phyloP scores from a whole-genome alignment of 2,888 invertebrate species.

The Carpatolechia fugitivella region DNA sequence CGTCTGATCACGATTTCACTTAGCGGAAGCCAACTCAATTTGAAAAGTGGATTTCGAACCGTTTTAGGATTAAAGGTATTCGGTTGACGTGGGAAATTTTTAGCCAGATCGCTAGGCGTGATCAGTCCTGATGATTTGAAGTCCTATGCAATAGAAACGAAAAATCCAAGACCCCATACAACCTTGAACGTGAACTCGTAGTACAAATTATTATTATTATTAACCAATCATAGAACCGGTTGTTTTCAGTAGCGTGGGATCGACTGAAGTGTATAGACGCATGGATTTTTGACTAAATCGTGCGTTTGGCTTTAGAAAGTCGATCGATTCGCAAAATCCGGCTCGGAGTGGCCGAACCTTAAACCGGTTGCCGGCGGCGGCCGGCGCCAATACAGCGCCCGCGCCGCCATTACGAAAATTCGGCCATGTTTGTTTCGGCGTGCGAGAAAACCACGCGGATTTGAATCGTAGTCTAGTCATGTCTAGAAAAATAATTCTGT shows the following conservation, averaged over 20 bases:
- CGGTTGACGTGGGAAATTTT: constrained; percentile 1
- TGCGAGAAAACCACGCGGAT: constrained; percentile 46
- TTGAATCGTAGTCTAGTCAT: not conserved
- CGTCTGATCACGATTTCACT: constrained; percentile 6
- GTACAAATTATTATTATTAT: constrained; percentile 37
- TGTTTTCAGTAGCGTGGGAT: constrained; percentile 65
- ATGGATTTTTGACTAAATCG: constrained; percentile 47
- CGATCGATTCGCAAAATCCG: constrained; percentile 46
- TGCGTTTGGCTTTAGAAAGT: constrained; percentile 35
- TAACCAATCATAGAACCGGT: constrained; percentile 48
- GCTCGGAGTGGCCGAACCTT: constrained; percentile 31
- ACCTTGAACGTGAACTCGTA: constrained; percentile 51
- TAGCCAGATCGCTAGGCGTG: not conserved
- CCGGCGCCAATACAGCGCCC: constrained; percentile 39
- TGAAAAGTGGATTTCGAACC: not conserved
- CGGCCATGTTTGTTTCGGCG: constrained; percentile 66
- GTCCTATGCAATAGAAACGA: not conserved
- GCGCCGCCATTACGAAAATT: constrained; percentile 64
- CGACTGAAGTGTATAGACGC: constrained; percentile 64
- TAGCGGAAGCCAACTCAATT: constrained; percentile 2
- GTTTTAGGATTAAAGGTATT: not conserved
- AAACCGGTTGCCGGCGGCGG: constrained; percentile 62
- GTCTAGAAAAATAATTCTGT: constrained; percentile 1
- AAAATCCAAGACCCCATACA: constrained; percentile 21
- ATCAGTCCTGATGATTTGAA: too few relatives aligned